Conservation (phyloP, 2,113 vertebrate genomes). For the Brachirus orientalis region DNA sequence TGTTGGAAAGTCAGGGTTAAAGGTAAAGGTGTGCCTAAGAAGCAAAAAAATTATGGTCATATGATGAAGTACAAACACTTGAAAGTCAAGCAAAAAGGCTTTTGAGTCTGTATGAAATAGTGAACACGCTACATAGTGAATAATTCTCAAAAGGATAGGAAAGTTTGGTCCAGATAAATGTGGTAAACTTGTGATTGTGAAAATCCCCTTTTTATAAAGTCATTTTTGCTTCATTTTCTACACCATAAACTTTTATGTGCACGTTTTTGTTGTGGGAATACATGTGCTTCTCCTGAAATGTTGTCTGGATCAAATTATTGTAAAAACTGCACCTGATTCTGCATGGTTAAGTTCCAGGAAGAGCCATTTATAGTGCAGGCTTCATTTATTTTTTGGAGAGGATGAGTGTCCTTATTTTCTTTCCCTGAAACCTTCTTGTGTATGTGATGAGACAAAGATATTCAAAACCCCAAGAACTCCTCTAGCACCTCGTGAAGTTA, state of each 20-base stretch:
- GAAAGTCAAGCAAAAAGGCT: slow-evolving; percentile 3
- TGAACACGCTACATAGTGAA: slow-evolving; percentile 5
- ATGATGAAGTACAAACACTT: slow-evolving; percentile 51
- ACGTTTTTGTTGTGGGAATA: not conserved
- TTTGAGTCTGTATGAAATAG: slow-evolving; percentile 17
- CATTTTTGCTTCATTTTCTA: not conserved
- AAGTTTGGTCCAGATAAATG: slow-evolving; percentile 13
- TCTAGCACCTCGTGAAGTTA: slow-evolving; percentile 32
- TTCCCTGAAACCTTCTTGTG: slow-evolving; percentile 16
- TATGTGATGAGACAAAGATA: slow-evolving; percentile 54
- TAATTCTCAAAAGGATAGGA: slow-evolving; percentile 8
- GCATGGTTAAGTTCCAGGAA: not conserved
- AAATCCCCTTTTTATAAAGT: not conserved
- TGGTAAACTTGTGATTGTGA: slow-evolving; percentile 10
- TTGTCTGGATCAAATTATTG: not conserved
- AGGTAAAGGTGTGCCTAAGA: slow-evolving; percentile 43
- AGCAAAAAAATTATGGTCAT: slow-evolving; percentile 37
- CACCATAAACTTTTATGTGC: not conserved
- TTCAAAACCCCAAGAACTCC: slow-evolving; percentile 46
- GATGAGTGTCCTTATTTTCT: slow-evolving; percentile 4
- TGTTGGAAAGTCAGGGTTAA: slow-evolving; percentile 60
- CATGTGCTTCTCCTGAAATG: slow-evolving; percentile 11
- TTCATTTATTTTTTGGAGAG: not conserved
- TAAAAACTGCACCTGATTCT: not conserved
- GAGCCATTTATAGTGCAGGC: not conserved